Evolutionary conservation across 1,140 invertebrate species (phyloP).

Genomic region (Brachionus angularis): DNA sequence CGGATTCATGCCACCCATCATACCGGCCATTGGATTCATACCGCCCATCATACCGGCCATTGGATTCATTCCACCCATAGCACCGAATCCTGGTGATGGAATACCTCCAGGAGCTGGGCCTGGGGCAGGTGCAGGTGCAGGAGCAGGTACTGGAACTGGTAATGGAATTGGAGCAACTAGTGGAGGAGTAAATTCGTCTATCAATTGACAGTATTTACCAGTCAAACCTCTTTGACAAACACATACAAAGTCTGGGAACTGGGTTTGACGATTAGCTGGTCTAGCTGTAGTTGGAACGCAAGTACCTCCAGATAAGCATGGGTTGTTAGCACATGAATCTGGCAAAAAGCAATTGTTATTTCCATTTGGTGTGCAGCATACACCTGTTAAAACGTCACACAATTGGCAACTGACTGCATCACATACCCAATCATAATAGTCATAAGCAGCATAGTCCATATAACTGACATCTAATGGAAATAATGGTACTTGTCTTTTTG

Average conservation of each 20-base stretch:
- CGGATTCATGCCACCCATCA: constrained; percentile 25
- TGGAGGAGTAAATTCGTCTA: constrained; percentile 39
- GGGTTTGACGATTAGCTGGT: neutral
- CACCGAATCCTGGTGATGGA: neutral
- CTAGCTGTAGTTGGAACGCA: constrained; percentile 24
- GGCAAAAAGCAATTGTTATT: constrained; percentile 24
- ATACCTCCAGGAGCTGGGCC: neutral
- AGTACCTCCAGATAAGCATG: constrained; percentile 40
- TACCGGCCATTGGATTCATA: neutral
- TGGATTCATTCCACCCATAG: neutral
- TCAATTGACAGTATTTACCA: constrained; percentile 43
- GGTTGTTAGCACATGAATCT: constrained; percentile 34
- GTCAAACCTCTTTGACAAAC: constrained; percentile 38
- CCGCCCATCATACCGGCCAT: neutral
- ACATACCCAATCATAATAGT: constrained; percentile 41
- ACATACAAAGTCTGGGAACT: constrained; percentile 30
- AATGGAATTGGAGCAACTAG: constrained; percentile 11
- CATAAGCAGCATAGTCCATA: constrained; percentile 42
- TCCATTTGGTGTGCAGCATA: constrained; percentile 9
- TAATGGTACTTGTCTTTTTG: constrained; percentile 40
- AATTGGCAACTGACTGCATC: constrained; percentile 5
- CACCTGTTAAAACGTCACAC: constrained; percentile 41
- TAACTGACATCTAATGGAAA: constrained; percentile 34
- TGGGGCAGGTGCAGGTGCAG: neutral
- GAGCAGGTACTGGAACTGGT: neutral